A percentile compares a stretch with the other conserved stretches of the same genome.
Evolutionary conservation across 2,797 vertebrate genomes (phyloP).

Genomic region (Scolopax rusticola): DNA sequence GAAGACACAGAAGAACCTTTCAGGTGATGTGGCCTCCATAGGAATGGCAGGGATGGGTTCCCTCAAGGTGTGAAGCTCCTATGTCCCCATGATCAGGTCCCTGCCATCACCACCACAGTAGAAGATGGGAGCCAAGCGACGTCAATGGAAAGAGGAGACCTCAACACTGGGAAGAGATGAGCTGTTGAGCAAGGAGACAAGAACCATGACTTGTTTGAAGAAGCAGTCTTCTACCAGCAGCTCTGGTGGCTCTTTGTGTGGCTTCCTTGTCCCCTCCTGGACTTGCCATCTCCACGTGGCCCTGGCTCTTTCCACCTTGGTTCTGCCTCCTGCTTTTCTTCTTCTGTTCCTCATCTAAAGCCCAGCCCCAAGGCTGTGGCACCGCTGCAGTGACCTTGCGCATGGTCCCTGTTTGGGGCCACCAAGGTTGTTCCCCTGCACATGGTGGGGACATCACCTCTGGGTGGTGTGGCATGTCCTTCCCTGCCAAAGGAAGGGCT

Average conservation of each 20-base stretch:
- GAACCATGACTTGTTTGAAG: not conserved
- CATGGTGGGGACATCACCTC: rapidly evolving
- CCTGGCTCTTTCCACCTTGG: not conserved
- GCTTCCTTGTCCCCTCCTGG: not conserved
- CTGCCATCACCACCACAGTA: rapidly evolving
- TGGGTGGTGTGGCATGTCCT: not conserved
- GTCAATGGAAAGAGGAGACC: rapidly evolving
- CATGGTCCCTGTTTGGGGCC: rapidly evolving
- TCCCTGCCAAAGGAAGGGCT: not conserved
- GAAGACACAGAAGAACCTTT: not conserved
- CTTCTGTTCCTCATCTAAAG: not conserved
- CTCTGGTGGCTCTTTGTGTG: not conserved
- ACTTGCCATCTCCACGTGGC: not conserved
- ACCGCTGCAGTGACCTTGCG: not conserved
- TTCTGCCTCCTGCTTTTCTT: not conserved
- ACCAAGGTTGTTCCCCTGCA: rapidly evolving
- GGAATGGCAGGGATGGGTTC: not conserved
- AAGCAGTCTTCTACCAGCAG: not conserved
- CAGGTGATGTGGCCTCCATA: not conserved
- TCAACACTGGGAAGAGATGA: rapidly evolving
- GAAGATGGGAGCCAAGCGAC: rapidly evolving
- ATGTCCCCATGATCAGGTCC: not conserved
- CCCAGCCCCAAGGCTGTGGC: rapidly evolving
- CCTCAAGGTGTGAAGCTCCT: not conserved
- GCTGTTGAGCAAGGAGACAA: not conserved